These are phyloP conservation scores for Heliocidaris erythrogramma DNA, from an alignment of 35 echinoderm and acorn worm genomes.

Conservation along the genomic window DNA sequence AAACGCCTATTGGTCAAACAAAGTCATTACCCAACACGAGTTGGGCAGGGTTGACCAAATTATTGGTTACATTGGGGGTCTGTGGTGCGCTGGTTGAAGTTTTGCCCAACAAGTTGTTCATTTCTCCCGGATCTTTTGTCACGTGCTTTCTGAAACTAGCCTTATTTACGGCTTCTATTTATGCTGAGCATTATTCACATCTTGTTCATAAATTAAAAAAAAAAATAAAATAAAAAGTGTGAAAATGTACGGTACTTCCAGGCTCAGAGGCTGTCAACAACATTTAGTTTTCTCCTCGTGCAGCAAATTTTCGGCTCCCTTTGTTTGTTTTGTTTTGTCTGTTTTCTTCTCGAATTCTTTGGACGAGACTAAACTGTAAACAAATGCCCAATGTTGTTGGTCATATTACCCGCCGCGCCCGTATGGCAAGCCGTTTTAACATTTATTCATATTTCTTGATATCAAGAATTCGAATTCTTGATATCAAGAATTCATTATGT, in stretches of 20 bases:
- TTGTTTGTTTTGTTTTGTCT: no score
- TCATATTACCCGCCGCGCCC: no score
- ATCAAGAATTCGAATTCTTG: background rate
- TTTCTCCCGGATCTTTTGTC: conserved; percentile 18
- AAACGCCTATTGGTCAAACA: background rate
- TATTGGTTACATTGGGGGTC: conserved; percentile 18
- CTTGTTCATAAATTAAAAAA: conserved; percentile 21
- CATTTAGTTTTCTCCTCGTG: no score
- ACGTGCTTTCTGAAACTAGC: conserved; percentile 6
- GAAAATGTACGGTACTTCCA: no score
- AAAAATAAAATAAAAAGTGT: no score
- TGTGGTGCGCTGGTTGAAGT: conserved; percentile 17
- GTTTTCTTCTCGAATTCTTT: no score
- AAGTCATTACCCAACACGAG: conserved; percentile 12
- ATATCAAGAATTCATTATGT: background rate
- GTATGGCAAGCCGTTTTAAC: no score
- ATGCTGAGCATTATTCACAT: conserved; percentile 5
- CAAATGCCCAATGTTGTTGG: no score
- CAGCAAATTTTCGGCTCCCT: no score
- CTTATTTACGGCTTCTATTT: conserved; percentile 20
- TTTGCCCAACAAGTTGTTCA: conserved; percentile 19
- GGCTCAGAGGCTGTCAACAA: no score
- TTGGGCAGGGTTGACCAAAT: conserved; percentile 10
- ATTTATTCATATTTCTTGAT: no score
- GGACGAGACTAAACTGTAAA: no score